These are phyloP conservation scores for Cotesia typhae DNA, from an alignment of 1,140 invertebrate genomes.

Conservation along the genomic window DNA sequence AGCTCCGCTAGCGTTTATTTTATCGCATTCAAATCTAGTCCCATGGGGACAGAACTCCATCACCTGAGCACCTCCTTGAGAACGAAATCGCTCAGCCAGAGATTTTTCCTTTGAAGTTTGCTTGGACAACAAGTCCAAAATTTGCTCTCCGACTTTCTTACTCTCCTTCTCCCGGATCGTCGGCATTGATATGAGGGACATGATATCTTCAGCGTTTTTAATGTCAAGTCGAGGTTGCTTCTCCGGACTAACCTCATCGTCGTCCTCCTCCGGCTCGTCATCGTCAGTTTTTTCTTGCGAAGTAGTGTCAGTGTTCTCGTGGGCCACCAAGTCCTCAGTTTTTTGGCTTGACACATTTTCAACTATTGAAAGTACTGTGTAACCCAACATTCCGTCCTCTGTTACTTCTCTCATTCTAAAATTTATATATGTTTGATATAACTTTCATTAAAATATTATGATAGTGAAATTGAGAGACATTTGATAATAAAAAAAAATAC, in stretches of 20 bases:
- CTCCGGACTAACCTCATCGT: constrained; percentile 44
- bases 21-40: constrained; percentile 88
- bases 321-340: constrained; percentile 49
- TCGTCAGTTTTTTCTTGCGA: constrained; percentile 53
- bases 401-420: constrained; percentile 62
- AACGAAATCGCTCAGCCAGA: constrained; percentile 92
- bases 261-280: constrained; percentile 33
- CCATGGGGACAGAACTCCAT: constrained; percentile 97
- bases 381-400: constrained; percentile 62
- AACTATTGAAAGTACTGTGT: constrained; percentile 57
- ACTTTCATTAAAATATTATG: constrained; percentile 3
- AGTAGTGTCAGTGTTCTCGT: constrained; percentile 48
- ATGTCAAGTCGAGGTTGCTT: constrained; percentile 56
- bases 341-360: constrained; percentile 54
- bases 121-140: constrained; percentile 91
- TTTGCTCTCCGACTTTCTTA: constrained; percentile 96
- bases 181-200: constrained; percentile 89
- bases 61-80: constrained; percentile 92
- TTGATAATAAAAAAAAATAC: constrained; percentile 41
- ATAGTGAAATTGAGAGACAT: not conserved
- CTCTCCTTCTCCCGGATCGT: constrained; percentile 94
- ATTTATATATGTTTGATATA: not conserved
- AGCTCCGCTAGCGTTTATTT: constrained; percentile 64
- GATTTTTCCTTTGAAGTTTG: constrained; percentile 96
- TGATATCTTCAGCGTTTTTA: constrained; percentile 59